A percentile compares a stretch with the other conserved stretches of the same genome.
These are phyloP conservation scores for Phyllotreta cruciferae DNA, from an alignment of 2,888 invertebrate genomes.

Conservation along the genomic window DNA sequence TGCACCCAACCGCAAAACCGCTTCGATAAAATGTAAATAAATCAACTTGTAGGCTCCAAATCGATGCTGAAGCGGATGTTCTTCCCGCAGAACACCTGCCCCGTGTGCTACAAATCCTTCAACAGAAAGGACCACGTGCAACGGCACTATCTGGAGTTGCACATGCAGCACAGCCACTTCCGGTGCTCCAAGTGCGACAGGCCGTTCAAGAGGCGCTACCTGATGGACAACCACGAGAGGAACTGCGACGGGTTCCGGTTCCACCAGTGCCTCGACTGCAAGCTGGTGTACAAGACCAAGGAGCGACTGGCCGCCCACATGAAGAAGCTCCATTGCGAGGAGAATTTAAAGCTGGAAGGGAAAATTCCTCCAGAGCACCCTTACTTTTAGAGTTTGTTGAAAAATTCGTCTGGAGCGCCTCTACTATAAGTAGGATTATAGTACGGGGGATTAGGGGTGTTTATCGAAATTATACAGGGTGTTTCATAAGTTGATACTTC, in stretches of 20 bases:
- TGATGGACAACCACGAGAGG: constrained; percentile 49
- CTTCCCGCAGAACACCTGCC: constrained; percentile 47
- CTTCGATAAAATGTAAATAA: neutral
- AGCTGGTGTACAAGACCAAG: constrained; percentile 38
- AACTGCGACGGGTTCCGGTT: constrained; percentile 39
- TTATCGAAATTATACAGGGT: too few species aligned
- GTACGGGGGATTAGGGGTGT: too few species aligned
- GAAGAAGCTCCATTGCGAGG: constrained; percentile 36
- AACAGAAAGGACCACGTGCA: constrained; percentile 52
- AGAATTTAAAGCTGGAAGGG: constrained; percentile 4
- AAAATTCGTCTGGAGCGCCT: too few species aligned
- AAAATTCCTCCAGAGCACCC: too few species aligned
- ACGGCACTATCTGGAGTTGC: constrained; percentile 46
- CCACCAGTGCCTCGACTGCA: constrained; percentile 41
- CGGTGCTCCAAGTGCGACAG: constrained; percentile 46
- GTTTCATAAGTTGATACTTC: too few species aligned
- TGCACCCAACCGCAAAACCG: too few species aligned
- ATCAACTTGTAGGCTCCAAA: constrained; percentile 33
- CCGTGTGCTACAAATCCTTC: constrained; percentile 50
- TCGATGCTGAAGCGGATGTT: constrained; percentile 38
- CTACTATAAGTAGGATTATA: too few species aligned
- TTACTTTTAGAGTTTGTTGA: too few species aligned
- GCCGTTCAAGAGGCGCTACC: constrained; percentile 49
- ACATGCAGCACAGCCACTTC: constrained; percentile 41
- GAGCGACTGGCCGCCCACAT: constrained; percentile 43